Conservation (phyloP, 2,888 invertebrate genomes). For the Drosophila paracracens region DNA sequence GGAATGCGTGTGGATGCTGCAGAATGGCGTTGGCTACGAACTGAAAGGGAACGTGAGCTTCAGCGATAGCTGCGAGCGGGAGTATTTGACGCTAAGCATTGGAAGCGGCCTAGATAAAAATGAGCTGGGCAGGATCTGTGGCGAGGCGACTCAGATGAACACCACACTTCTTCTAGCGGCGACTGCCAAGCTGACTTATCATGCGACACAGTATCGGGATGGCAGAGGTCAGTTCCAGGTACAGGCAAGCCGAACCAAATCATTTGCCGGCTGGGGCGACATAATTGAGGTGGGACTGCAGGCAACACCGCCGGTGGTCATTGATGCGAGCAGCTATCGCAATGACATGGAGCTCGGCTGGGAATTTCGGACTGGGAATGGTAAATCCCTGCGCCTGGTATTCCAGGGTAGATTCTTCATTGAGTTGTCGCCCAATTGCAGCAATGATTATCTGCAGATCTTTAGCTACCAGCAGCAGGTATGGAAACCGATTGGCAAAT, state of each 20-base stretch:
- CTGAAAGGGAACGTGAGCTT: constrained; percentile 86
- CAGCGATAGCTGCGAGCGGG: constrained; percentile 86
- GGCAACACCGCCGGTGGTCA: constrained; percentile 26
- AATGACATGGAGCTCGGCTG: constrained; percentile 92
- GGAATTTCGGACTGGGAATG: constrained; percentile 87
- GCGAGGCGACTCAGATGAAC: constrained; percentile 68
- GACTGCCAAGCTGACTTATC: constrained; percentile 88
- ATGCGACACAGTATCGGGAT: constrained; percentile 85
- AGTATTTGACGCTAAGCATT: constrained; percentile 86
- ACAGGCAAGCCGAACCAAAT: constrained; percentile 18
- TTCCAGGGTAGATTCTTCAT: constrained; percentile 91
- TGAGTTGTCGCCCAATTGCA: constrained; percentile 89
- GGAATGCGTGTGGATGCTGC: constrained; percentile 91
- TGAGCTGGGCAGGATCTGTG: constrained; percentile 87
- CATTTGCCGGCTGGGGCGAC: constrained; percentile 86
- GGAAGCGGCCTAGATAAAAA: constrained; percentile 69
- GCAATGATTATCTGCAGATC: constrained; percentile 91
- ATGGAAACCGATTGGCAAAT: constrained; percentile 86
- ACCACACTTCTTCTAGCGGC: constrained; percentile 64
- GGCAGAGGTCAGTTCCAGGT: constrained; percentile 51
- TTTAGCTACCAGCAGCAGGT: constrained; percentile 86
- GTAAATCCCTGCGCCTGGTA: constrained; percentile 86
- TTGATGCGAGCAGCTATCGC: constrained; percentile 86
- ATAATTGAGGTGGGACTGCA: constrained; percentile 82
- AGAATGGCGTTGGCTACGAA: constrained; percentile 60